A percentile compares a stretch with the other conserved stretches of the same genome.
Conservation (phyloP, 1,140 invertebrate genomes). For the Acromyrmex charruanus region DNA sequence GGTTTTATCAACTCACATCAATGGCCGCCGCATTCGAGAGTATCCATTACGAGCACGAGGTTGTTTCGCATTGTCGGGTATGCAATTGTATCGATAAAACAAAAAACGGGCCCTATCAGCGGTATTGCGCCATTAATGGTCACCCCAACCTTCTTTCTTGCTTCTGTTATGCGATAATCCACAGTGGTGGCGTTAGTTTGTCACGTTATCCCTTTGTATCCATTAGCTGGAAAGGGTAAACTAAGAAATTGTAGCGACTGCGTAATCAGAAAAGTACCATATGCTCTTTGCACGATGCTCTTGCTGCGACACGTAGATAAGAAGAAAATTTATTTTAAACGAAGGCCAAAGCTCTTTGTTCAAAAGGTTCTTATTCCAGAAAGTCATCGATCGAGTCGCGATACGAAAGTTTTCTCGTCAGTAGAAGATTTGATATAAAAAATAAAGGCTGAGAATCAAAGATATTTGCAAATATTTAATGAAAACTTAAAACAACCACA, state of each 20-base stretch:
- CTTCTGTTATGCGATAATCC: conserved; percentile 77
- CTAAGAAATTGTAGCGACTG: conserved; percentile 71
- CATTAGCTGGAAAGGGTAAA: conserved; percentile 69
- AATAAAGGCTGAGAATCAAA: background rate
- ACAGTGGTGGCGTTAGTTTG: conserved; percentile 52
- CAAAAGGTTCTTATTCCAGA: background rate
- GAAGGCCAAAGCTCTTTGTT: conserved; percentile 68
- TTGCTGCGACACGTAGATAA: conserved; percentile 3
- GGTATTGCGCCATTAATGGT: conserved; percentile 73
- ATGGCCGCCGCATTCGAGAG: conserved; percentile 64
- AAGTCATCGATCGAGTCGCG: background rate
- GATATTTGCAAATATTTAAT: background rate
- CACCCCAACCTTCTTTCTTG: conserved; percentile 67
- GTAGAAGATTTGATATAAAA: background rate
- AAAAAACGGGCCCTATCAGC: conserved; percentile 71
- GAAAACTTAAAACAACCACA: no score
- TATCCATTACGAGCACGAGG: conserved; percentile 68
- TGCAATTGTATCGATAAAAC: conserved; percentile 78
- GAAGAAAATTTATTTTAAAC: conserved; percentile 67
- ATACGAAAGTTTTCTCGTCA: background rate
- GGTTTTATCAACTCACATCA: conserved; percentile 71
- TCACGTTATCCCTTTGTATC: conserved; percentile 67
- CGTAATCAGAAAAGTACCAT: conserved; percentile 67
- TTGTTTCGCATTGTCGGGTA: conserved; percentile 55
- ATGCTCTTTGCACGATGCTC: conserved; percentile 24